Base-by-base conservation (phyloP, 1,140 invertebrate species). In the Drosophila sproati region DNA sequence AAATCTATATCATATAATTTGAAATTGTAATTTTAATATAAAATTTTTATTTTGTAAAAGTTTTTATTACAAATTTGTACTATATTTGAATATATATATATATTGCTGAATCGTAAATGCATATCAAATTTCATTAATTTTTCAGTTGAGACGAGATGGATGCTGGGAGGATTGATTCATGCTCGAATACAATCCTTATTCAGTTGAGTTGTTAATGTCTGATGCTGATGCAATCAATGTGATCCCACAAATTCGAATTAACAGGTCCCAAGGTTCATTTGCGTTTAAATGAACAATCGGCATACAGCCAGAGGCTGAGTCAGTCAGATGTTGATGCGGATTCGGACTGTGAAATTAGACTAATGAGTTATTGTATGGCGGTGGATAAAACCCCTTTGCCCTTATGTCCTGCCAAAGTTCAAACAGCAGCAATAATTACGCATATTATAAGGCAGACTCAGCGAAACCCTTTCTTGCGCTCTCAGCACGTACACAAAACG, bases 291-390 rank as follows among this genome's bases (percentile, higher is more conserved):
- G 78, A 88, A 68, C 68, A 78, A 50, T 45, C 55, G 31, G 39
- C 48, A 43, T 35, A 20, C 20, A 28, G 51, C 50, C 43, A 10
- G 7, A 41, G 48, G 50, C 52, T 43, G 5, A 28, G 56, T 20
- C 20, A 20, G 20, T 20, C 20, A 20, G 61, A 52, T 52, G 50
- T 35, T 20, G 6, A 29, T 5, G 45, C 50, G 47, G 35, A 57
- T 1, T 28, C 35, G 12, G 31, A 28, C 20, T 69, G 50, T 61
- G 55, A 32, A 74, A 74, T 64, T 73, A 57, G 55, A 74, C 85
- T 90, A 89, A 89, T 89, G 85, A 89, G 81, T 78, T 90, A 89
- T 89, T 89, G 73, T 85, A 71, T 39, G 12, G 63, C 34, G 31
- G 31, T 54, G 54, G 50, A 62, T 56, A 54, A 72, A 63, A 68